A percentile compares a stretch with the other conserved stretches of the same genome.
These are phyloP conservation scores for Teleogryllus occipitalis DNA, from an alignment of 1,140 invertebrate species.

Conservation along the genomic window DNA sequence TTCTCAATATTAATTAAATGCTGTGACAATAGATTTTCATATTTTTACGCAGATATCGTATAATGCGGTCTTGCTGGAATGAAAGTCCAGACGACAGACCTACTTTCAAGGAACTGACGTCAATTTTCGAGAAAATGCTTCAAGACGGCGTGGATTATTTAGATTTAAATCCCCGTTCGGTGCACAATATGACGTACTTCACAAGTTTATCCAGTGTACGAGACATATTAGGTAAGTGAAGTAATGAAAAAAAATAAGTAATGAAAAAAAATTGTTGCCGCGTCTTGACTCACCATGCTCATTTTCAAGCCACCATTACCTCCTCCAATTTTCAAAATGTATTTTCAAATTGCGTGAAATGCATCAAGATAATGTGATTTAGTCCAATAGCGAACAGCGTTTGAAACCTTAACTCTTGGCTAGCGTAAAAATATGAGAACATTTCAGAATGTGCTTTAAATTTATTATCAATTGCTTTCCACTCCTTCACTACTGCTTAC, in stretches of 20 bases:
- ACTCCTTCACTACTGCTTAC: too few relatives aligned
- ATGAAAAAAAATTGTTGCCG: not conserved
- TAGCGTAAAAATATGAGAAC: too few relatives aligned
- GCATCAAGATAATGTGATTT: not conserved
- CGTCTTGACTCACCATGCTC: not conserved
- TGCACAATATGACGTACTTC: slow-evolving; percentile 53
- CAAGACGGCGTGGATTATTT: slow-evolving; percentile 64
- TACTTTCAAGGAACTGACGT: slow-evolving; percentile 59
- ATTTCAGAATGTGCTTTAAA: too few relatives aligned
- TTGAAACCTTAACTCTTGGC: too few relatives aligned
- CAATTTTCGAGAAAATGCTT: slow-evolving; percentile 55
- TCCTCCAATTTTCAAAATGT: not conserved
- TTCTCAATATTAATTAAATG: too few relatives aligned
- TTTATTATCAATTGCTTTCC: too few relatives aligned
- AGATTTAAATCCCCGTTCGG: slow-evolving; percentile 49
- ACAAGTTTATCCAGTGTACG: slow-evolving; percentile 24
- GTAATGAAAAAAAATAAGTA: slow-evolving; percentile 23
- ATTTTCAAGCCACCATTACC: not conserved
- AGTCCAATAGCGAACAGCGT: not conserved
- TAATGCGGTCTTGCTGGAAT: slow-evolving; percentile 76
- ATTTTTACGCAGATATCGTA: slow-evolving; percentile 49
- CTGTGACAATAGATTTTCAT: not conserved
- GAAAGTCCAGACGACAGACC: slow-evolving; percentile 63
- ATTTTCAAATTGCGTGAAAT: not conserved
- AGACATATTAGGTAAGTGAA: not conserved